phyloP scores from a whole-genome alignment of 92 coral and sea anemone genomes.

The Bergia puertoricense region DNA sequence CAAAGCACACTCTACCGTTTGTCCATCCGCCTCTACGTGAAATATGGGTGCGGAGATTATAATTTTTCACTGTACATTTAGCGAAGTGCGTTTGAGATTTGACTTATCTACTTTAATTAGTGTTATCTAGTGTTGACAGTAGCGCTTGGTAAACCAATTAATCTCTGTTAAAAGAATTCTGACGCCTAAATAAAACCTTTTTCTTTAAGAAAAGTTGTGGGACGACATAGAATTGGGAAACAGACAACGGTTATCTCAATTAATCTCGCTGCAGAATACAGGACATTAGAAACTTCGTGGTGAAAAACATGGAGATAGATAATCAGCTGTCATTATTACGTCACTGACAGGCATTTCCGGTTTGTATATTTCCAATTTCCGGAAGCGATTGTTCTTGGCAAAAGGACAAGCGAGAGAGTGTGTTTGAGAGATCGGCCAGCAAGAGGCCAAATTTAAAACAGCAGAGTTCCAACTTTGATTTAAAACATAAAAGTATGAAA shows the following conservation, averaged over 20 bases:
- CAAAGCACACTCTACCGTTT: neutral
- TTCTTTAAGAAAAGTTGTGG: neutral
- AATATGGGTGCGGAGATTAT: conserved; percentile 34
- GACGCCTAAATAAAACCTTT: neutral
- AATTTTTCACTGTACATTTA: neutral
- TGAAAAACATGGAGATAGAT: neutral
- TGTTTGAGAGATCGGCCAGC: neutral
- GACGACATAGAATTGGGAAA: neutral
- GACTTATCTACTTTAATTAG: conserved; percentile 38
- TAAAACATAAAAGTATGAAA: too few relatives aligned
- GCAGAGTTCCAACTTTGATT: neutral
- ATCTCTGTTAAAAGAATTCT: conserved; percentile 29
- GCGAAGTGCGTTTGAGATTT: conserved; percentile 13
- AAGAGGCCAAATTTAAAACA: neutral
- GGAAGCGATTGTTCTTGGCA: conserved; percentile 9
- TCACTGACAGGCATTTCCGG: conserved; percentile 24
- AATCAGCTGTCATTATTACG: neutral
- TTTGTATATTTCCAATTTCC: conserved; percentile 11
- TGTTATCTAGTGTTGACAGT: conserved; percentile 49
- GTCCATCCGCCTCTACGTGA: conserved; percentile 6
- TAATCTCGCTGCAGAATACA: neutral
- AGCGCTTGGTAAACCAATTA: conserved; percentile 28
- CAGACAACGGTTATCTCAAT: neutral
- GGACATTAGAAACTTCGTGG: neutral
- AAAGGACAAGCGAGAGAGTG: neutral